Evolutionary conservation across 2,113 vertebrate genomes (phyloP).

Genomic region (Thalassarche chlororhynchos): DNA sequence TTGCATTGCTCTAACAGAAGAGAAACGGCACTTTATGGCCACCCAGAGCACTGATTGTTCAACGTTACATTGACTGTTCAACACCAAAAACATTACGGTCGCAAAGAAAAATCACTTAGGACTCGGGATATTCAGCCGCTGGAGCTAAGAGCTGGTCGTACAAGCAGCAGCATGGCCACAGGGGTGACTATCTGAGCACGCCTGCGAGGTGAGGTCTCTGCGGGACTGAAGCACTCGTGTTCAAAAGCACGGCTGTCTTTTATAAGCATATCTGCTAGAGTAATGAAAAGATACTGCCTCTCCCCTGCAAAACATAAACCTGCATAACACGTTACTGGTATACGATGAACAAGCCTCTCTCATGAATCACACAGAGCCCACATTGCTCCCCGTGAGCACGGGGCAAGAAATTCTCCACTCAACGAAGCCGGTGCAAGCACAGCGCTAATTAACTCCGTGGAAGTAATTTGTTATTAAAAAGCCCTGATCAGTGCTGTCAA

Average conservation of each 20-base stretch:
- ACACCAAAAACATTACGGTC: background rate
- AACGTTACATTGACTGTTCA: background rate
- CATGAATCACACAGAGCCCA: rapidly evolving
- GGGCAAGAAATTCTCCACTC: background rate
- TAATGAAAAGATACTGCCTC: background rate
- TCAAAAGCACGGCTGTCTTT: background rate
- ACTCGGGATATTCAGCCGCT: background rate
- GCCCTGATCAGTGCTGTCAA: background rate
- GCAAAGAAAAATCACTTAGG: background rate
- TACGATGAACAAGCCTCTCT: rapidly evolving
- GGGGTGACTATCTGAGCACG: rapidly evolving
- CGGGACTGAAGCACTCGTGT: rapidly evolving
- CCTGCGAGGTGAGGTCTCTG: background rate
- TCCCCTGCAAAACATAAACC: background rate
- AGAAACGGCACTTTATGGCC: background rate
- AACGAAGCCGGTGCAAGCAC: background rate
- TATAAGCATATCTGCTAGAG: background rate
- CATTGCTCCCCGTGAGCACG: rapidly evolving
- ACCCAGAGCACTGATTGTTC: background rate
- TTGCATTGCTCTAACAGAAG: background rate
- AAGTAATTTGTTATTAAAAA: background rate
- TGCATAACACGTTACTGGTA: rapidly evolving
- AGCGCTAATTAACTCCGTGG: background rate
- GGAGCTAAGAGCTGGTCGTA: rapidly evolving
- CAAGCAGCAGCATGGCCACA: background rate